phyloP scores from a whole-genome alignment of 2,797 vertebrate genomes.

The Falco berigora region DNA sequence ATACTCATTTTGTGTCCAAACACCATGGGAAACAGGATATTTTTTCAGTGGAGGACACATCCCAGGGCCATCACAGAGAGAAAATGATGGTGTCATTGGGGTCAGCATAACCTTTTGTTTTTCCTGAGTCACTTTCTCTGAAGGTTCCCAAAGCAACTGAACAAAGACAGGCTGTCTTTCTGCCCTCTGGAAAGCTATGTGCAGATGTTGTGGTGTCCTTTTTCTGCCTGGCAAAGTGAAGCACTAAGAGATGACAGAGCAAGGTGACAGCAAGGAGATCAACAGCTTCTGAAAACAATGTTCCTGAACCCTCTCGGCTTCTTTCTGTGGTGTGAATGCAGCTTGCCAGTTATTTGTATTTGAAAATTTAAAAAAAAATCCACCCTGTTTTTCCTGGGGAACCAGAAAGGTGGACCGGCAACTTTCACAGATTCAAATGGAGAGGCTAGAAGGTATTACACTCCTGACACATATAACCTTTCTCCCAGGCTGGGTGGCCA shows the following conservation, averaged over 20 bases:
- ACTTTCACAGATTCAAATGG: not conserved
- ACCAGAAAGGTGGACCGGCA: not conserved
- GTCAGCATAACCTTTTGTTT: not conserved
- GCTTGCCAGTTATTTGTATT: not conserved
- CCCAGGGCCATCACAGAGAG: not conserved
- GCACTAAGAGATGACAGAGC: not conserved
- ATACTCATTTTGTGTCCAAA: not conserved
- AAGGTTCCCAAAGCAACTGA: not conserved
- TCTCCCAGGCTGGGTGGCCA: not conserved
- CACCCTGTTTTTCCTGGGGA: not conserved
- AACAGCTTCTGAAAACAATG: not conserved
- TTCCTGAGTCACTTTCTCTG: not conserved
- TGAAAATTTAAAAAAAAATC: not conserved
- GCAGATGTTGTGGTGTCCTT: not conserved
- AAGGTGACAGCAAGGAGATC: not conserved
- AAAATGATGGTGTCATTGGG: not conserved
- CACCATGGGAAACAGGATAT: not conserved
- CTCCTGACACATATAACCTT: not conserved
- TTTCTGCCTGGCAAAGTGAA: not conserved
- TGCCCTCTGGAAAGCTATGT: not conserved
- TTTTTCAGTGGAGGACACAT: not conserved
- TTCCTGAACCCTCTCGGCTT: not conserved
- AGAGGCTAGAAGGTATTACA: not conserved
- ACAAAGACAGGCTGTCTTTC: not conserved
- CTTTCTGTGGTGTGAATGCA: not conserved